Conservation (phyloP, 2,888 invertebrate species). For the Tridacna crocea region DNA sequence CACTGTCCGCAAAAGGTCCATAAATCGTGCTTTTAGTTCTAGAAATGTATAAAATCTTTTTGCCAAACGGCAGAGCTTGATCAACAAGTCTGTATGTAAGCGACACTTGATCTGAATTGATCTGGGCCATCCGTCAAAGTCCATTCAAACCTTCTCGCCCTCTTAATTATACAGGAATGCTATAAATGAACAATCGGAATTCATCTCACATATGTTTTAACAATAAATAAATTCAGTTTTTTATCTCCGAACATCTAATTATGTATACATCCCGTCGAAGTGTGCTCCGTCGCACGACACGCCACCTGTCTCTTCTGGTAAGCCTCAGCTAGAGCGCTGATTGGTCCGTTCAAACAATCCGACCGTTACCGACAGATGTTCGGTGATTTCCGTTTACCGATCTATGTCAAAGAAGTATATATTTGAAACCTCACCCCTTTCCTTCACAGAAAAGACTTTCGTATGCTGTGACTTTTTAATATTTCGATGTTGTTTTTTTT, state of each 20-base stretch:
- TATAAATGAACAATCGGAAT: constrained; percentile 26
- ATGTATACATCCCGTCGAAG: constrained; percentile 14
- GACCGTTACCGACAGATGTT: constrained; percentile 28
- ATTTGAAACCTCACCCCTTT: not conserved
- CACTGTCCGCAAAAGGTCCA: too few relatives aligned
- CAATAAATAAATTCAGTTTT: constrained; percentile 26
- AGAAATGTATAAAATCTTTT: too few relatives aligned
- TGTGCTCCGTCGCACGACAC: constrained; percentile 9
- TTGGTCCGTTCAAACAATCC: constrained; percentile 16
- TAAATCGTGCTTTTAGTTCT: too few relatives aligned
- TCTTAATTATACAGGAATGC: constrained; percentile 21
- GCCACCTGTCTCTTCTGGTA: constrained; percentile 12
- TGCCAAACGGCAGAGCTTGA: too few relatives aligned
- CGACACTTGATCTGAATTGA: too few relatives aligned
- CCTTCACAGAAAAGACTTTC: not conserved
- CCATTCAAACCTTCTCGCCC: constrained; percentile 9
- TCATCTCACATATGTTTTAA: constrained; percentile 27
- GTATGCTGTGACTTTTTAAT: too few relatives aligned
- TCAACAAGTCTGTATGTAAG: too few relatives aligned
- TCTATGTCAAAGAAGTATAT: not conserved
- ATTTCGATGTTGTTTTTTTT: too few relatives aligned
- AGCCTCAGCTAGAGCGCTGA: not conserved
- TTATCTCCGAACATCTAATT: constrained; percentile 19
- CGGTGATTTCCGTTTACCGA: constrained; percentile 23
- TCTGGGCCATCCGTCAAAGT: not conserved